phyloP scores from a whole-genome alignment of 2,797 vertebrate species.

The Poecilia wingei region DNA sequence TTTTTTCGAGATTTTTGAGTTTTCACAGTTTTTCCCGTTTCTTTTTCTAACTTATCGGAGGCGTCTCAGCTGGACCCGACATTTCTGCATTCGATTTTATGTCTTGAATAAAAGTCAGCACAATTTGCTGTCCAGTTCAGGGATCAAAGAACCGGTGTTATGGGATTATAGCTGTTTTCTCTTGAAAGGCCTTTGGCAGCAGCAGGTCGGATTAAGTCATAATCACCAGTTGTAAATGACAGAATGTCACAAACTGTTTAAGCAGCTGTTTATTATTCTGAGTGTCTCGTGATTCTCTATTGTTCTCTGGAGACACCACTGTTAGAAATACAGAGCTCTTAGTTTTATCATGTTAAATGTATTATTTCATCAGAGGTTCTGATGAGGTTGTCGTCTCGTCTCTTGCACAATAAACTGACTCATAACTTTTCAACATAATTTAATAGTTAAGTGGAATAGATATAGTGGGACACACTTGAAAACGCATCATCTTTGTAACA shows the following conservation, averaged over 20 bases:
- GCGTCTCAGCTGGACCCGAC: neutral
- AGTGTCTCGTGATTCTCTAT: neutral
- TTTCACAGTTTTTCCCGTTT: neutral
- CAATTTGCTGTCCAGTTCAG: neutral
- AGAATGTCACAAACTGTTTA: constrained; percentile 6
- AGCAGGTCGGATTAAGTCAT: constrained; percentile 5
- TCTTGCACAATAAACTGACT: neutral
- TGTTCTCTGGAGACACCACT: neutral
- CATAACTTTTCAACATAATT: neutral
- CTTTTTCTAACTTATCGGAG: neutral
- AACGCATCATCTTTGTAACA: neutral
- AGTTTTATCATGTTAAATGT: neutral
- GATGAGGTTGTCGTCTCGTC: neutral
- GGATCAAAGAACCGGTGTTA: neutral
- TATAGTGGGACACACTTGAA: neutral
- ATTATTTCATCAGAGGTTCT: neutral
- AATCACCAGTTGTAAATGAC: neutral
- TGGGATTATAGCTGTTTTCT: neutral
- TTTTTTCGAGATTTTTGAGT: neutral
- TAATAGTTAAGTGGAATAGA: neutral
- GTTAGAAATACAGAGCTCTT: neutral
- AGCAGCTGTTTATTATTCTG: constrained; percentile 25
- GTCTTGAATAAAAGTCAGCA: neutral
- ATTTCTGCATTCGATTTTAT: neutral
- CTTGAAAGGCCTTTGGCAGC: neutral